These are phyloP conservation scores for Cosmia pyralina DNA, from an alignment of 2,888 invertebrate genomes.

Conservation along the genomic window DNA sequence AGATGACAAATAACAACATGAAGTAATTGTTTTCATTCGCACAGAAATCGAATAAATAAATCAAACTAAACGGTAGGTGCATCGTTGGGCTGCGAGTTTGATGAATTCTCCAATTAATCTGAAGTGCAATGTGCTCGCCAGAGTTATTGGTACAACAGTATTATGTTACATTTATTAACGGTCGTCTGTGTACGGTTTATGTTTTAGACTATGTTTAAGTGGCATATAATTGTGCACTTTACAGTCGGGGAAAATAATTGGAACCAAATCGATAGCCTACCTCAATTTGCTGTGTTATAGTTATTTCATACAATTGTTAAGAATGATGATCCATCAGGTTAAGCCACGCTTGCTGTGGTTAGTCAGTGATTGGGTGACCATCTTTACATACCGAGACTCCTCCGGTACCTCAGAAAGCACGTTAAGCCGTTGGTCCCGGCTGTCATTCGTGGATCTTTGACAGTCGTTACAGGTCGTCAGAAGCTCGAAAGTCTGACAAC, in stretches of 20 bases:
- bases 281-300: not conserved
- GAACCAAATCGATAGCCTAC: not conserved
- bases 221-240: not conserved
- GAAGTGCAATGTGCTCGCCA: conserved; percentile 54
- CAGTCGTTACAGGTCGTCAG: too few relatives aligned
- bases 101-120: conserved; percentile 67
- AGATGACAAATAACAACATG: conserved; percentile 28
- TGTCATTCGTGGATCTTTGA: too few relatives aligned
- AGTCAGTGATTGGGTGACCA: too few relatives aligned
- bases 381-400: too few relatives aligned
- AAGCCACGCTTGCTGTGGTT: too few relatives aligned
- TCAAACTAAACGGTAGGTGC: conserved; percentile 59
- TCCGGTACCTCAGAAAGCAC: too few relatives aligned
- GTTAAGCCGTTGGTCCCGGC: too few relatives aligned
- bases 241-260: not conserved
- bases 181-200: conserved; percentile 12
- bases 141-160: conserved; percentile 55
- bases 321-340: too few relatives aligned
- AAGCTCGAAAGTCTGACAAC: too few relatives aligned
- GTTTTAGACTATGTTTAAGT: conserved; percentile 5
- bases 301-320: not conserved
- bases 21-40: conserved; percentile 38
- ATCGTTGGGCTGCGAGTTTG: conserved; percentile 57
- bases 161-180: conserved; percentile 47
- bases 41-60: conserved; percentile 57